Evolutionary conservation across 2,113 vertebrate genomes (phyloP), one percentile per base, ranked within the genome.

Genomic region (Campylorhamphus procurvoides): DNA sequence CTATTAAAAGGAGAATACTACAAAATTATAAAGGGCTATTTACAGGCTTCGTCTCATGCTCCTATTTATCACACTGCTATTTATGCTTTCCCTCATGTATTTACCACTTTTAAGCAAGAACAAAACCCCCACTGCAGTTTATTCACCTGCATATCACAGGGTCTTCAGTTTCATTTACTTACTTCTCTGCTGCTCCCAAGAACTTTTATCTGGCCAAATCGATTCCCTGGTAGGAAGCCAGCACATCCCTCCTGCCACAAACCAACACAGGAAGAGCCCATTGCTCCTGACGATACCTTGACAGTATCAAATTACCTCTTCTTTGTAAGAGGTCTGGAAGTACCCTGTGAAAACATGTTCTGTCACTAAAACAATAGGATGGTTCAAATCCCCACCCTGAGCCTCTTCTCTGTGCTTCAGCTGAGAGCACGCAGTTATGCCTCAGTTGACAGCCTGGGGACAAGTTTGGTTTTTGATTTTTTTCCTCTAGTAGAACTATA

Each of bases 281-380:
- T 0, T 0, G 0, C 31, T 37, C 18, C 52, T 31, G 19, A 50
- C 0, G 0, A 53, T 20, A 60, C 37, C 2, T 9, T 56, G 7
- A 77, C 39, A 71, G 33, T 29, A 75, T 24, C 28, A 87, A 18
- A 76, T 29, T 23, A 63, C 5, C 28, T 77, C 24, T 59, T 55
- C 77, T 64, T 15, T n/a, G 7, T 31, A 72, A 50, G n/a, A 71
- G 56, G 14, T 31, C 20, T 86, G 58, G 12, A 84, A 74, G 5
- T 16, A 58, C 6, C 22, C 10, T 55, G 19, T 31, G 58, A 78
- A 89, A 59, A 17, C 18, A 62, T 1, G 1, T 52, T 68, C 17
- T 79, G 28, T 18, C 40, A 68, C 27, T 66, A 37, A 35, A 86
- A 44, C 10, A 14, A 8, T 28, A 55, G 42, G 10, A 27, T 12